Evolutionary conservation across 2,888 invertebrate species (phyloP), one percentile per base, ranked within the genome.

Genomic region (Agapostemon virescens): DNA sequence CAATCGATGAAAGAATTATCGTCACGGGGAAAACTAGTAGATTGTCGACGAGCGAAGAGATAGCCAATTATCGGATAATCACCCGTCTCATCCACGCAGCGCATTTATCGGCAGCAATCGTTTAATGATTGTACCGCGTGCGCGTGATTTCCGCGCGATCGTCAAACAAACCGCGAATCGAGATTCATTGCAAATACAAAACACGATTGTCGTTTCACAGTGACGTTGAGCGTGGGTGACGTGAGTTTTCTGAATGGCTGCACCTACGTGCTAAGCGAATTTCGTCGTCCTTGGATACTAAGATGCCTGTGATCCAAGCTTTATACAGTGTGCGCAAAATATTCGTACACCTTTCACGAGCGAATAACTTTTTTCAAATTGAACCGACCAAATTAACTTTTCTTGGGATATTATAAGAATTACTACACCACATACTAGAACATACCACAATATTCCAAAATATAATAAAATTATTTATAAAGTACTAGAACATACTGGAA

Each of bases 121-220:
- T 61, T 61, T 61, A 61, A 61, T 33, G 61, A 33, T 61, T 20
- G 61, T 61, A 33, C 20, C 61, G 4, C 20, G 61, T 33, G 30
- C 61, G 33, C 30, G 61, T 33, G 61, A 61, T 61, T 30, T 61
- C 33, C 33, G 61, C 4, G 3, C 20, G 33, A 33, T 20, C 61
- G 20, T 61, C 61, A 61, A 61, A 61, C 20, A 61, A 61, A 61
- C 61, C 61, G 9, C 30, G 9, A 33, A 33, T 61, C 61, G 61
- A 1, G 61, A 61, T 61, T 30, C 61, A 61, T 61, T 20, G 61
- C 33, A 3, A 33, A 61, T 33, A 20, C 61, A 61, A 33, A 61
- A 33, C 20, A 17, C 61, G 61, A 26, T 55, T 55, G 49, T 55
- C 55, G 55, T 9, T 61, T 33, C 61, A 4, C 61, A 20, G 33